These are phyloP conservation scores for Crotalus horridus DNA, from an alignment of 2,113 vertebrate genomes.

Conservation along the genomic window DNA sequence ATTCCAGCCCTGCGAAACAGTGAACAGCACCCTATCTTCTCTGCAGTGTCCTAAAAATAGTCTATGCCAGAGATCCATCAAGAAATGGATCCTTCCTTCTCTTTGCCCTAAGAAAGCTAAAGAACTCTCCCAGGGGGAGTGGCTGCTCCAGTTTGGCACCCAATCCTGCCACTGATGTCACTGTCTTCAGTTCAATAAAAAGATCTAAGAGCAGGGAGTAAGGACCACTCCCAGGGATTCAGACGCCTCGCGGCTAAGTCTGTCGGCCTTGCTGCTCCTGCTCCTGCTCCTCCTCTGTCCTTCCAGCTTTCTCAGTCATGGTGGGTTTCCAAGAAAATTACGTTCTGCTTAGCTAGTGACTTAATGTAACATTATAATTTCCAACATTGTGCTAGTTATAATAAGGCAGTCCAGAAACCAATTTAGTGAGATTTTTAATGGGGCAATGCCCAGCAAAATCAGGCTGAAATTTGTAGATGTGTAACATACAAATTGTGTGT, in stretches of 20 bases:
- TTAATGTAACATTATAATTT: neutral
- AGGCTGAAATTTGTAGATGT: neutral
- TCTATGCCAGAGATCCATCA: slow-evolving; percentile 68
- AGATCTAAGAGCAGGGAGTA: slow-evolving; percentile 65
- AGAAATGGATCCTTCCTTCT: slow-evolving; percentile 72
- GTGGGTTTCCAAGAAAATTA: slow-evolving; percentile 79
- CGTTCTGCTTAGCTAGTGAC: slow-evolving; percentile 21
- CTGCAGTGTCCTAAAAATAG: slow-evolving; percentile 85
- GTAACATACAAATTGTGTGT: slow-evolving; percentile 2
- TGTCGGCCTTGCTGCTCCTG: slow-evolving; percentile 68
- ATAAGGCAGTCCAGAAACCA: slow-evolving; percentile 11
- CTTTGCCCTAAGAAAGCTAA: slow-evolving; percentile 98
- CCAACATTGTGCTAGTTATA: neutral
- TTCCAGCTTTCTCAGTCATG: slow-evolving; percentile 78
- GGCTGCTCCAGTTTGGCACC: slow-evolving; percentile 75
- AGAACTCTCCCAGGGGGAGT: slow-evolving; percentile 75
- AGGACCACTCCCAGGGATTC: slow-evolving; percentile 84
- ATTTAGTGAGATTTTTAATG: slow-evolving; percentile 2
- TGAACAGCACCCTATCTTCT: slow-evolving; percentile 58
- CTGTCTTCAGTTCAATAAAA: slow-evolving; percentile 82
- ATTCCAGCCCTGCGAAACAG: slow-evolving; percentile 51
- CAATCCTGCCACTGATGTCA: slow-evolving; percentile 81
- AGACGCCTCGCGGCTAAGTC: slow-evolving; percentile 67
- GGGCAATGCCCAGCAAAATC: neutral
- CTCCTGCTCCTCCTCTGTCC: slow-evolving; percentile 46